These are phyloP conservation scores for Rhinoptilus africanus DNA, from an alignment of 2,113 vertebrate genomes.

Conservation along the genomic window DNA sequence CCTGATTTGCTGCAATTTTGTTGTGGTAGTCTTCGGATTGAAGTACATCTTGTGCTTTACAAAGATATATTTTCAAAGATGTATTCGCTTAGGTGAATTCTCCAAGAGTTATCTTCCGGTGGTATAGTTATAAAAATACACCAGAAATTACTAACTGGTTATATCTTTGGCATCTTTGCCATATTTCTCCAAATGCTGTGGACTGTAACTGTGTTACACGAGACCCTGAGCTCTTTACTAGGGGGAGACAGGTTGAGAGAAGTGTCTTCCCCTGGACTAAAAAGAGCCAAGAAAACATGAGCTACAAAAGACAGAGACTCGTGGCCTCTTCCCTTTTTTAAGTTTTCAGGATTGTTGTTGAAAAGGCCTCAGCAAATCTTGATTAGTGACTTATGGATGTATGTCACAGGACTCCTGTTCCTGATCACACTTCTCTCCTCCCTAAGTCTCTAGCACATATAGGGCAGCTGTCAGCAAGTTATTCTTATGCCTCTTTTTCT, in stretches of 20 bases:
- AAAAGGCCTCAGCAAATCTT: background rate
- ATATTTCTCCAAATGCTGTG: background rate
- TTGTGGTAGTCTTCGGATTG: background rate
- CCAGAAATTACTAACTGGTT: background rate
- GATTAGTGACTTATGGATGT: background rate
- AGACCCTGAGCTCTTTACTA: background rate
- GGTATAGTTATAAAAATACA: background rate
- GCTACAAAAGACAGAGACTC: background rate
- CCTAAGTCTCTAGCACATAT: background rate
- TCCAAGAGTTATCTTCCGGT: background rate
- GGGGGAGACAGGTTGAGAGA: background rate
- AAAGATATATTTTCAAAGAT: background rate
- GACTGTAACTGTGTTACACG: accelerated
- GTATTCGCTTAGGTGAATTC: background rate
- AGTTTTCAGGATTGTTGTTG: background rate
- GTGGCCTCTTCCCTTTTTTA: background rate
- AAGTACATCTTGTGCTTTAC: background rate
- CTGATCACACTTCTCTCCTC: background rate
- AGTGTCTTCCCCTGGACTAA: background rate
- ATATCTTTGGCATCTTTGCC: background rate
- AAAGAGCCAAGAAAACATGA: background rate
- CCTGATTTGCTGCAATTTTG: slow-evolving; percentile 15
- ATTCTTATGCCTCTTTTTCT: background rate
- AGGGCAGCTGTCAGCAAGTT: background rate
- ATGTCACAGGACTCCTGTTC: background rate